A percentile compares a stretch with the other conserved stretches of the same genome.
phyloP scores from a whole-genome alignment of 2,888 invertebrate genomes.

The Hesperia comma region DNA sequence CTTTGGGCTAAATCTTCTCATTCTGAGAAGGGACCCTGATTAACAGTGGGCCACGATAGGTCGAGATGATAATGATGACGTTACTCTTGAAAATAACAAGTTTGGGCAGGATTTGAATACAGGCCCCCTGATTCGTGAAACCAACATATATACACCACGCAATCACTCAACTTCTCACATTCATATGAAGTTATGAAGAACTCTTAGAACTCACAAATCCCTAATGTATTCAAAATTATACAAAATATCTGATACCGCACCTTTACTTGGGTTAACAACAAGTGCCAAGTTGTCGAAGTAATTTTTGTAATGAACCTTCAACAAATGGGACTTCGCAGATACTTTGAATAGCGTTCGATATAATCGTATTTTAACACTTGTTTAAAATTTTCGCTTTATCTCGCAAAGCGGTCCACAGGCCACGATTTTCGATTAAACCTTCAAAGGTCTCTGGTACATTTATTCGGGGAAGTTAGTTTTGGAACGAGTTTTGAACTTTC shows the following conservation, averaged over 20 bases:
- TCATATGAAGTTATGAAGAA: no score
- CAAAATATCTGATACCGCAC: neutral
- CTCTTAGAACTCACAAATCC: neutral
- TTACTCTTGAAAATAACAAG: no score
- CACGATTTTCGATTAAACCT: slow-evolving; percentile 68
- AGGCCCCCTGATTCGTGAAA: no score
- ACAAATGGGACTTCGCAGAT: slow-evolving; percentile 30
- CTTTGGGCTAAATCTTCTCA: no score
- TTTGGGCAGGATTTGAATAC: no score
- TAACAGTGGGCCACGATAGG: no score
- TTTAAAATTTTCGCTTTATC: slow-evolving; percentile 64
- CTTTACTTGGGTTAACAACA: neutral
- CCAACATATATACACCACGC: no score
- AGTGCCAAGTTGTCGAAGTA: slow-evolving; percentile 17
- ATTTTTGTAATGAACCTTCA: slow-evolving; percentile 37
- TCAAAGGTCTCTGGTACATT: slow-evolving; percentile 75
- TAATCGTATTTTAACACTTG: slow-evolving; percentile 55
- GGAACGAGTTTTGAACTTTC: slow-evolving; percentile 63
- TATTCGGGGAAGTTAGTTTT: slow-evolving; percentile 67
- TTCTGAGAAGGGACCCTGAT: no score
- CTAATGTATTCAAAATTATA: no score
- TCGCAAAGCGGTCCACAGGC: slow-evolving; percentile 48
- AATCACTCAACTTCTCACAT: no score
- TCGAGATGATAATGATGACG: no score
- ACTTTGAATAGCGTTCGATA: slow-evolving; percentile 40